phyloP scores from a whole-genome alignment of 1,140 invertebrate species.

The Lepidurus packardi region DNA sequence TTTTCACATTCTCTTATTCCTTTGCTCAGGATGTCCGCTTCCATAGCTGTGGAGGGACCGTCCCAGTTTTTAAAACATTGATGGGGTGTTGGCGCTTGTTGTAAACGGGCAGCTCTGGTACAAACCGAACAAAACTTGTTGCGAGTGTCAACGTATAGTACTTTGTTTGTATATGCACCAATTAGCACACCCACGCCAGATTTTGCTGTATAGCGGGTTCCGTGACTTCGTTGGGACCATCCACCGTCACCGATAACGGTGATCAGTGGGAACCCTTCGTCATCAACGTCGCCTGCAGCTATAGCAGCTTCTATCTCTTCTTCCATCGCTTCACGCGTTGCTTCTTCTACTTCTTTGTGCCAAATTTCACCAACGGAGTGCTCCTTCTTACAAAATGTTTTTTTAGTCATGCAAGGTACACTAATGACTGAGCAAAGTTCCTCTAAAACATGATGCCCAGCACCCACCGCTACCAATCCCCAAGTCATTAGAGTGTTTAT shows the following conservation, averaged over 20 bases:
- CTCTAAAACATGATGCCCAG: neutral
- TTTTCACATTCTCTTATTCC: too few species aligned
- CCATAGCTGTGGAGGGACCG: too few species aligned
- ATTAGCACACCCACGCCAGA: neutral
- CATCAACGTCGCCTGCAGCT: too few species aligned
- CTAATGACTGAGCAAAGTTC: conserved; percentile 5
- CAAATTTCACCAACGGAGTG: conserved; percentile 3
- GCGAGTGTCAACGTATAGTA: too few species aligned
- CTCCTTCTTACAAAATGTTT: neutral
- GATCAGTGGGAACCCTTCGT: neutral
- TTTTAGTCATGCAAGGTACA: conserved; percentile 1
- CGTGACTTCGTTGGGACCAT: neutral
- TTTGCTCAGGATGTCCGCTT: too few species aligned
- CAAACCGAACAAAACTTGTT: too few species aligned
- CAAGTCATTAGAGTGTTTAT: neutral
- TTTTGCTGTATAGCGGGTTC: neutral
- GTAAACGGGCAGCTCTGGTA: too few species aligned
- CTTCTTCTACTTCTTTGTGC: conserved; percentile 35
- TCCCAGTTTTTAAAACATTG: too few species aligned
- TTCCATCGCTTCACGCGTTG: conserved; percentile 37
- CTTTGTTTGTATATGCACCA: too few species aligned
- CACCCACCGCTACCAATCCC: neutral
- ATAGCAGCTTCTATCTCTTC: conserved; percentile 34
- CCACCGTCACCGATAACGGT: neutral
- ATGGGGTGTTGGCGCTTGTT: too few species aligned